These are phyloP conservation scores for Oreochromis spilurus DNA, from an alignment of 2,113 vertebrate species.

Conservation along the genomic window DNA sequence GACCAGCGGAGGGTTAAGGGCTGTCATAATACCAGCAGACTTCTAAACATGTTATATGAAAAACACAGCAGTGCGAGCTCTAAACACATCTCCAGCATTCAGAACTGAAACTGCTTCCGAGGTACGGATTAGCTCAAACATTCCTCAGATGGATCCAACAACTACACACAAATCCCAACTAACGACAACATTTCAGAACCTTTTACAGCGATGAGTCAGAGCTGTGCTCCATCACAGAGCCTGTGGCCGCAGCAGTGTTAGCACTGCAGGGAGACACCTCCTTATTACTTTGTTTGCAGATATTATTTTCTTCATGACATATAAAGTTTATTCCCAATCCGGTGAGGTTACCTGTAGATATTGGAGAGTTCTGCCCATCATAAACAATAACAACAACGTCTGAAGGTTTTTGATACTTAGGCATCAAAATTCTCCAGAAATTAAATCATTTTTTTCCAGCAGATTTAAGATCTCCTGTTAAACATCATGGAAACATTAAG, in stretches of 20 bases:
- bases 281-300: background rate
- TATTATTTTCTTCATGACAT: background rate
- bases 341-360: background rate
- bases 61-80: background rate
- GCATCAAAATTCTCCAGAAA: background rate
- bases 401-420: too few species aligned
- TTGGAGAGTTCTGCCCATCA: accelerated
- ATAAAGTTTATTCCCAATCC: background rate
- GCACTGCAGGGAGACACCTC: background rate
- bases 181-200: background rate
- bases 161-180: background rate
- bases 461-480: background rate
- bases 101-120: background rate
- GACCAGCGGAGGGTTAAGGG: background rate
- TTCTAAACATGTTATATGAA: background rate
- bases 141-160: background rate
- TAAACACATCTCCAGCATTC: background rate
- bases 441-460: background rate
- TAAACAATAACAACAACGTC: background rate
- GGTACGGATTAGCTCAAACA: background rate
- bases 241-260: background rate
- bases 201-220: background rate
- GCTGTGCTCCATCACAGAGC: background rate
- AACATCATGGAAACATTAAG: background rate
- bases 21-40: background rate